Percentiles rank a stretch among this genome's conserved stretches.
These are phyloP conservation scores for Mylabris sibirica DNA, from an alignment of 2,888 invertebrate species.

Conservation along the genomic window DNA sequence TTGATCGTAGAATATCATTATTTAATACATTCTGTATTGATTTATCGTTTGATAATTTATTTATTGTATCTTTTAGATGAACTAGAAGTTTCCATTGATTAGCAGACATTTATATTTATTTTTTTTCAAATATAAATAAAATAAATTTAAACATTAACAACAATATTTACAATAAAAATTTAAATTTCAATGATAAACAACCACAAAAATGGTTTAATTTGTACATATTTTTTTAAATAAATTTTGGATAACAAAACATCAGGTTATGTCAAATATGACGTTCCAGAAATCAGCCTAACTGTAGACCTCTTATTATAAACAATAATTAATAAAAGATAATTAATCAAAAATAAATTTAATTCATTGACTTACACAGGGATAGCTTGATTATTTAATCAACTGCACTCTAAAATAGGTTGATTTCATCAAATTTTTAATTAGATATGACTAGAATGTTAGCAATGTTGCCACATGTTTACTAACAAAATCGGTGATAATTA, in stretches of 20 bases:
- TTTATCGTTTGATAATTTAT: slow-evolving; percentile 59
- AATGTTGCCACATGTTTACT: no score
- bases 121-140: not conserved
- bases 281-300: no score
- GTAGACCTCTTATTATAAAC: no score
- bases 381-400: no score
- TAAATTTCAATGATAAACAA: not conserved
- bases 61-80: slow-evolving; percentile 60
- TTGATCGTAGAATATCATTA: slow-evolving; percentile 61
- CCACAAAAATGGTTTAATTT: not conserved
- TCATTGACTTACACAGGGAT: no score
- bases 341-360: no score
- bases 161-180: not conserved
- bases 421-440: no score
- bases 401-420: no score
- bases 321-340: no score
- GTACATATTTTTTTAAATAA: not conserved
- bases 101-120: slow-evolving; percentile 39
- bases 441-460: no score
- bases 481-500: no score
- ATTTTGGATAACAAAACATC: not conserved
- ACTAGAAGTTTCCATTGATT: slow-evolving; percentile 60
- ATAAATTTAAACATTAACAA: not conserved
- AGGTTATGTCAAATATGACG: no score
- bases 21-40: slow-evolving; percentile 58